Evolutionary conservation across 1,140 invertebrate genomes (phyloP), one percentile per base, ranked within the genome.

Genomic region (Ooceraea biroi): DNA sequence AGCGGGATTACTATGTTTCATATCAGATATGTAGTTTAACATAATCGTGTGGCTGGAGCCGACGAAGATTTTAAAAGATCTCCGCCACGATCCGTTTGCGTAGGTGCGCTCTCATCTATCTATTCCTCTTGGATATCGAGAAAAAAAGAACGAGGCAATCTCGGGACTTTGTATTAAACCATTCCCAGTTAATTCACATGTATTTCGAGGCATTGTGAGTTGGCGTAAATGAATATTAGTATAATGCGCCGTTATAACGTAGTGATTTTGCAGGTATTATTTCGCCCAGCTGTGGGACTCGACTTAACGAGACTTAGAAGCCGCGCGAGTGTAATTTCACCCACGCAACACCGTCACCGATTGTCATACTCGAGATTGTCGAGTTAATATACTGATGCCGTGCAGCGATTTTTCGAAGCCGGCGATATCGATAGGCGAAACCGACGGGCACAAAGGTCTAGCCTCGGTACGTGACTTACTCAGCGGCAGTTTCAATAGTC

Each of bases 391-490:
- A 22, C 36, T 52, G 36, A 44, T 48, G 58, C 3, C 44, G 17
- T n/a, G 17, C 17, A 17, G 48, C 12, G 22, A 68, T 69, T 80
- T 69, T 80, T 80, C 36, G 50, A 82, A 73, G 60, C 44, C 55
- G 27, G n/a, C 55, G 68, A 41, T 60, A 82, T 60, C 55, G 68
- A 72, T 46, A n/a, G 19, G 19, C 41, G 27, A 82, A 73, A 74
- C 27, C n/a, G 25, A 82, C 50, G 63, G 65, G 69, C 63, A n/a
- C 12, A 68, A 88, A 83, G 83, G 76, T 73, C 78, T 66, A 65
- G 85, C 48, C 77, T 85, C 68, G 71, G 78, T 88, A 88, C 87
- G 77, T 80, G 77, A 87, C 77, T 88, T 88, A 88, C 77, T 87
- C 85, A 44, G 27, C 52, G 19, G 69, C 63, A 68, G 46, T 84